Base-by-base conservation (phyloP, 1,140 invertebrate genomes). In the Drosophila jambulina region DNA sequence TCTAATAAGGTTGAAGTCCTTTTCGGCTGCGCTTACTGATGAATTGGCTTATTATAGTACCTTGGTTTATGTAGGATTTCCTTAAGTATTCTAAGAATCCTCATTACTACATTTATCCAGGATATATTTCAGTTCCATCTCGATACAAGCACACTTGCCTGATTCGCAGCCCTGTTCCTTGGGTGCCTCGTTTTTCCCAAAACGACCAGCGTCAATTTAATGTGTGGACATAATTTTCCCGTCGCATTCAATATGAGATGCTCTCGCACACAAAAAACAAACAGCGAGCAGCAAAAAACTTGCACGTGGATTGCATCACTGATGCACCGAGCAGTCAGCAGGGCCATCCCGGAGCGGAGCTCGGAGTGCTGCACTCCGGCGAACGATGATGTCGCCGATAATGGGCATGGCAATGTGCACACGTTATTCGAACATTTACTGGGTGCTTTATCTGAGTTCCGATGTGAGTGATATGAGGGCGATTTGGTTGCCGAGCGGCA, bases 141-240 rank as follows among this genome's bases (percentile, higher is more conserved):
- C 8, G 0, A 10, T 23, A 25, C 1, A n/a, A 7, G 2, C 10
- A 13, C 8, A 4, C 0, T 23, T 32, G 17, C 32, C 36, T 8
- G 40, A 25, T 43, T 23, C 21, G 43, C 29, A 38, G 36, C 45
- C 53, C 53, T 48, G 21, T 43, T 32, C 40, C 45, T 51, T 36
- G 40, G 19, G 13, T 19, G 19, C 36, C 29, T 58, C 42, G 53
- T 25, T 60, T 62, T 48, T 48, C 46, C 64, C 59, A 59, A 64
- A 60, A 71, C 78, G 60, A 56, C 62, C 76, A 87, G 72, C 84
- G 80, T 84, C 80, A 90, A 56, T 84, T 84, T 88, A 88, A 88
- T 88, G 84, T 88, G 84, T 84, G 85, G 84, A 88, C 84, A 88
- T 88, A 80, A 88, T 88, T 88, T 90, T 88, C 68, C 84, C 88